Conservation (phyloP, 1,140 invertebrate genomes). For the Leguminivora glycinivorella region DNA sequence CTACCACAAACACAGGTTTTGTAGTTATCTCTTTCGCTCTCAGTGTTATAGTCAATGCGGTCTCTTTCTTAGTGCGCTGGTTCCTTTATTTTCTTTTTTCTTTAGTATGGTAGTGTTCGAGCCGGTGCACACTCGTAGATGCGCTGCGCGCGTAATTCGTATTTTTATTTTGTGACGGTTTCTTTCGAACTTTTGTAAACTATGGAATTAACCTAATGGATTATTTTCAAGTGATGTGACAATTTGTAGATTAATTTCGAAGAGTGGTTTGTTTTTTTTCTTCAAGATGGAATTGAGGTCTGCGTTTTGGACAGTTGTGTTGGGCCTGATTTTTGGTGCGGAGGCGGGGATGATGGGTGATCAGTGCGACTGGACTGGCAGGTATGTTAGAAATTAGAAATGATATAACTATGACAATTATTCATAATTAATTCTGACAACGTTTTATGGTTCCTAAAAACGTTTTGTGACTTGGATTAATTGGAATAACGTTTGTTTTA, state of each 20-base stretch:
- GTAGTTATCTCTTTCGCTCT: not conserved
- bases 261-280: constrained; percentile 37
- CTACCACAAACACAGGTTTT: constrained; percentile 1
- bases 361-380: constrained; percentile 81
- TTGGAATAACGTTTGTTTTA: not conserved
- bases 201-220: constrained; percentile 48
- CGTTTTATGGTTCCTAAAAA: not conserved
- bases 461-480: not conserved
- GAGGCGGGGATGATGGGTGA: constrained; percentile 79
- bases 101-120: constrained; percentile 17
- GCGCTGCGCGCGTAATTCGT: not conserved
- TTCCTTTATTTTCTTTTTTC: not conserved
- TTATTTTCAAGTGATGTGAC: constrained; percentile 56
- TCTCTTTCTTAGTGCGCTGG: not conserved
- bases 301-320: constrained; percentile 70
- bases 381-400: constrained; percentile 59
- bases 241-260: constrained; percentile 35
- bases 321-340: constrained; percentile 61
- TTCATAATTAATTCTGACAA: constrained; percentile 18
- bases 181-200: constrained; percentile 36
- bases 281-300: constrained; percentile 49
- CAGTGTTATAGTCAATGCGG: not conserved
- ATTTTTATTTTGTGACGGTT: constrained; percentile 49
- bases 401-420: constrained; percentile 8
- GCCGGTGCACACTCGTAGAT: not conserved